Conservation (phyloP, 2,888 invertebrate genomes). For the Kryphioiulus occultus region DNA sequence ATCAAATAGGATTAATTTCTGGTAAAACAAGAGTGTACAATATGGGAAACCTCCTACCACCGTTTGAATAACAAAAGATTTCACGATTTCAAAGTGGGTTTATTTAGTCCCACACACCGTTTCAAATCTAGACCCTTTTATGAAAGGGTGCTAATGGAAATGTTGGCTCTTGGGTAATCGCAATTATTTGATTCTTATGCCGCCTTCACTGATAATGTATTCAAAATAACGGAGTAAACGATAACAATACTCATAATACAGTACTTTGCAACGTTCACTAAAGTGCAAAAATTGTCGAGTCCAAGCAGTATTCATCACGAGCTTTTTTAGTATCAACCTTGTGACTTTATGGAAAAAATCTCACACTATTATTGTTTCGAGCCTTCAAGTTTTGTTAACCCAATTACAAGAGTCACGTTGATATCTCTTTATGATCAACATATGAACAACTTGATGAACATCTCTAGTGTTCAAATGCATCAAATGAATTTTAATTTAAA, state of each 20-base stretch:
- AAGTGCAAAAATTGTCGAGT: not conserved
- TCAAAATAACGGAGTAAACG: not conserved
- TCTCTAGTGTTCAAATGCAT: not conserved
- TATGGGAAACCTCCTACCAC: slow-evolving; percentile 39
- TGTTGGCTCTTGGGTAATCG: not conserved
- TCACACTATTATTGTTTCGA: not conserved
- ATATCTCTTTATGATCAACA: too few relatives aligned
- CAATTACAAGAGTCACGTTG: not conserved
- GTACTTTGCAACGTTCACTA: not conserved
- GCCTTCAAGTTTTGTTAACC: not conserved
- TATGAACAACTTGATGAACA: too few relatives aligned
- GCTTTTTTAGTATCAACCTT: not conserved
- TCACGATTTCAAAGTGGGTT: slow-evolving; percentile 8
- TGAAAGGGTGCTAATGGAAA: slow-evolving; percentile 32
- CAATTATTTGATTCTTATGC: not conserved
- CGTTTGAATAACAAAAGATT: slow-evolving; percentile 22
- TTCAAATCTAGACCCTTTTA: slow-evolving; percentile 20
- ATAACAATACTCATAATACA: not conserved
- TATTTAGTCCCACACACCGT: slow-evolving; percentile 13
- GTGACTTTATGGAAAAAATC: not conserved
- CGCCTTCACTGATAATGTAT: not conserved
- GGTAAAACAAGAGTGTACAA: slow-evolving; percentile 28
- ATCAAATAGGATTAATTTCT: slow-evolving; percentile 38
- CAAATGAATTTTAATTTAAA: not conserved
- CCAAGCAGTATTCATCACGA: not conserved